Evolutionary conservation across 2,888 invertebrate species (phyloP).

Genomic region (Pachydiplax longipennis): DNA sequence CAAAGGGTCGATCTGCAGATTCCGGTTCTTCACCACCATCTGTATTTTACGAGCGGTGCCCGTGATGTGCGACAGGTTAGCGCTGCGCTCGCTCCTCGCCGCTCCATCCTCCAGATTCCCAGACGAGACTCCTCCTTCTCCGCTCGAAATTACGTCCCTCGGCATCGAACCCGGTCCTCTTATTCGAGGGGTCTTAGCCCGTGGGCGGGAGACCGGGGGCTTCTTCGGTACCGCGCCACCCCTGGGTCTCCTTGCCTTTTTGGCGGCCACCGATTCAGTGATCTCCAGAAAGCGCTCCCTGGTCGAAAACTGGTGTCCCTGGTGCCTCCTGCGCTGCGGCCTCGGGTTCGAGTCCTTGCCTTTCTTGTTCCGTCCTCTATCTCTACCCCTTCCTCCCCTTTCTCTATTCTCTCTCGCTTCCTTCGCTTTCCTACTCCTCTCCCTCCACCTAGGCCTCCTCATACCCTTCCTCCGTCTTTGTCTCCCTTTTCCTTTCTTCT

Average conservation of each 20-base stretch:
- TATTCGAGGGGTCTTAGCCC: neutral
- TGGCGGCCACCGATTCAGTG: neutral
- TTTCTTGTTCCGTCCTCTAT: neutral
- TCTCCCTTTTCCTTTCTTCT: neutral
- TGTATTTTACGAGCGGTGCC: slow-evolving; percentile 82
- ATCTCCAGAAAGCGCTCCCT: neutral
- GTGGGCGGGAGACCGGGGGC: neutral
- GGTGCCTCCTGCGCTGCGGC: neutral
- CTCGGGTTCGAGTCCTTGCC: neutral
- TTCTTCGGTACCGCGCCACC: neutral
- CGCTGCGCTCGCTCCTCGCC: slow-evolving; percentile 77
- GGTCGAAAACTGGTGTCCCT: neutral
- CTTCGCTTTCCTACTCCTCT: neutral
- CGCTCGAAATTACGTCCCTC: neutral
- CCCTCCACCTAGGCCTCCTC: neutral
- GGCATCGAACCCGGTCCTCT: neutral
- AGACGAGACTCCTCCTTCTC: neutral
- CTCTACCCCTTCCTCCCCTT: neutral
- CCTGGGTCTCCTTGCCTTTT: neutral
- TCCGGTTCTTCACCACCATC: slow-evolving; percentile 84
- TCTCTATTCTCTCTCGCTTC: neutral
- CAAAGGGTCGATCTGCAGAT: slow-evolving; percentile 82
- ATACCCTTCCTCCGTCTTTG: neutral
- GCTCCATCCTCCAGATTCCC: slow-evolving; percentile 53
- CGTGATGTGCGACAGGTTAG: slow-evolving; percentile 81